Conservation (phyloP, 2,888 invertebrate species). For the Nesidiocoris tenuis region DNA sequence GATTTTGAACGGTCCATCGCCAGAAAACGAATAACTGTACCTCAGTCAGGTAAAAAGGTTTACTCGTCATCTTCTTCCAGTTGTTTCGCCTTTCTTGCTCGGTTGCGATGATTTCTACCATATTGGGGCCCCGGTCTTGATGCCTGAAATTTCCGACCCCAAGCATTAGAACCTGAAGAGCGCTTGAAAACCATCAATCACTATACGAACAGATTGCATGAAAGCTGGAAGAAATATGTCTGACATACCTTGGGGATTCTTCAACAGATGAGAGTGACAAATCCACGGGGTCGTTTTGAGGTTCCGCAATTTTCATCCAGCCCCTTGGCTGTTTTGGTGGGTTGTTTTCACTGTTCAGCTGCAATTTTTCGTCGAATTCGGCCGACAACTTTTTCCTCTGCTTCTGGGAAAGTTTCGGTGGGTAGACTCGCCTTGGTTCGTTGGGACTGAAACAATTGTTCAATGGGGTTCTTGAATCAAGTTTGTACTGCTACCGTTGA, state of each 20-base stretch:
- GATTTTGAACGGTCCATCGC: too few relatives aligned
- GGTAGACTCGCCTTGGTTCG: constrained; percentile 52
- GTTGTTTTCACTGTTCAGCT: constrained; percentile 17
- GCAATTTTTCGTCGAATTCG: constrained; percentile 55
- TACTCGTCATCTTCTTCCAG: constrained; percentile 68
- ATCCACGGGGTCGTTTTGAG: not conserved
- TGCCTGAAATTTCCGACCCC: too few relatives aligned
- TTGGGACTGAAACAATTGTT: not conserved
- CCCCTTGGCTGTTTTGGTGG: constrained; percentile 35
- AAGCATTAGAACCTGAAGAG: too few relatives aligned
- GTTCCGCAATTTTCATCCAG: constrained; percentile 38
- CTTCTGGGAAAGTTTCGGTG: constrained; percentile 63
- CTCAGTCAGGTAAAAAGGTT: constrained; percentile 73
- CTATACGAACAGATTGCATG: too few relatives aligned
- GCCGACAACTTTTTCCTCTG: constrained; percentile 63
- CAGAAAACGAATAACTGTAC: constrained; percentile 55
- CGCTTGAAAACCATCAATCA: too few relatives aligned
- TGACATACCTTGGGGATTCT: constrained; percentile 5
- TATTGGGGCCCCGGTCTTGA: constrained; percentile 44
- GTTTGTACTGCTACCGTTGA: too few relatives aligned
- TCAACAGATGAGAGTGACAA: not conserved
- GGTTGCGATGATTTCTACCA: constrained; percentile 67
- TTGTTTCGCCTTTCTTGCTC: constrained; percentile 73
- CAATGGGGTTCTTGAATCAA: too few relatives aligned
- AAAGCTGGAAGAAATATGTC: too few relatives aligned